Evolutionary conservation across 2,113 vertebrate species (phyloP), one percentile per base, ranked within the genome.

Genomic region (Carlito syrichta): DNA sequence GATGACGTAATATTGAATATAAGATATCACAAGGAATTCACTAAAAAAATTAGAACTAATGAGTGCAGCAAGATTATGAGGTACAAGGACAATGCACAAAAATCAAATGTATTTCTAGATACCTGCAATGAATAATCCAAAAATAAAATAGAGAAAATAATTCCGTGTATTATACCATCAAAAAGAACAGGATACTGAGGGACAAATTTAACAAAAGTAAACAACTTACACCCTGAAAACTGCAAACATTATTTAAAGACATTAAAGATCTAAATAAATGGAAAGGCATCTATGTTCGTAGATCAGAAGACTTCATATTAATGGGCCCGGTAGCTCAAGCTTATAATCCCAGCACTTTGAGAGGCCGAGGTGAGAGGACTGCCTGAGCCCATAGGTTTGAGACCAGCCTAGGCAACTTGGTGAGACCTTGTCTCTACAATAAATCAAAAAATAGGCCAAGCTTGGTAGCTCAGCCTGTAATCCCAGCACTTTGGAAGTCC

Each of bases 11-110:
- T 83, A 62, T 0, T 1, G 1, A 54, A 30, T 62, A 45, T 17
- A 86, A 13, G 60, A 52, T 91, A 35, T 77, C 19, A 43, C 66
- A 91, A 62, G n/a, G n/a, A 52, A 79, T 79, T 50, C 17, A 68
- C 60, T 93, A 78, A 86, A 71, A 84, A 78, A 52, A n/a, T 79
- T 74, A 86, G 62, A 95, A 90, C 45, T 83, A 89, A 76, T 20
- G 14, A 78, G 43, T 71, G 43, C 63, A 86, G 43, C 32, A 86
- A 73, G 2, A 1, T 23, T 89, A 14, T 32, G 76, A 23, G 56
- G 22, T 58, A 54, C 5, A 86, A 69, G 45, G 62, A 71, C 45
- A 91, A 95, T 71, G 86, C 30, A 79, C 22, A 93, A 68, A 93
- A 77, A 54, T 52, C 81, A 58, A 86, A 62, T 86, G 22, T 77